Base-by-base conservation (phyloP, 2,888 invertebrate species). In the Platypus cylindrus region DNA sequence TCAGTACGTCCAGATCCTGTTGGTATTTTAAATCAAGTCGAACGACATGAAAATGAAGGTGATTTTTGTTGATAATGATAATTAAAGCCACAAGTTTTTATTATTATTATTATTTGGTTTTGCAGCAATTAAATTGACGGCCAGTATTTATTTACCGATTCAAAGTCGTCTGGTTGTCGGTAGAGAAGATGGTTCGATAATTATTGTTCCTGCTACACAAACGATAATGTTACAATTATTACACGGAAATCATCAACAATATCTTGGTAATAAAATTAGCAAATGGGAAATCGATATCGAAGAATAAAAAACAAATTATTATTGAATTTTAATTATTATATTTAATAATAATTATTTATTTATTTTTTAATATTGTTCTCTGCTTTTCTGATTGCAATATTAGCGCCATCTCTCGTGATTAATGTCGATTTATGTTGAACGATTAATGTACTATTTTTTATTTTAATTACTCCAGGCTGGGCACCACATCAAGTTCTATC, bases 121-220 rank as follows among this genome's bases (percentile, higher is more conserved):
- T 60, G 5, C 46, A 69, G 68, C 64, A 47, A 76, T 85, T 12
- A 83, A 85, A 51, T 65, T 95, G 32, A 93, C 94, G 0, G 82
- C 94, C 0, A 93, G 93, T 38, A 90, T 97, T 50, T 98, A 93
- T 62, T 68, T 97, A 32, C 82, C 94, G 1, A 79, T 84, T 32
- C 93, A 94, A 53, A 93, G 94, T 50, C 78, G 91, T 5, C 64
- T 98, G 37, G 93, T 95, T 8, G 85, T 94, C 42, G 97, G 97
- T 1, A 70, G 94, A 7, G 89, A 90, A 55, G 93, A 98, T 56
- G 98, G 98, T 2, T 80, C 85, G 34, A 95, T 98, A 42, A 82
- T 97, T 14, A 91, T 97, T 41, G 83, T 93, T 31, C 89, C 94
- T 15, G 97, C 94, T 0, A 90, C 91, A 0, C 91, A 93, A 55